Evolutionary conservation across 2,113 vertebrate genomes (phyloP).

Genomic region (Xiphias gladius): DNA sequence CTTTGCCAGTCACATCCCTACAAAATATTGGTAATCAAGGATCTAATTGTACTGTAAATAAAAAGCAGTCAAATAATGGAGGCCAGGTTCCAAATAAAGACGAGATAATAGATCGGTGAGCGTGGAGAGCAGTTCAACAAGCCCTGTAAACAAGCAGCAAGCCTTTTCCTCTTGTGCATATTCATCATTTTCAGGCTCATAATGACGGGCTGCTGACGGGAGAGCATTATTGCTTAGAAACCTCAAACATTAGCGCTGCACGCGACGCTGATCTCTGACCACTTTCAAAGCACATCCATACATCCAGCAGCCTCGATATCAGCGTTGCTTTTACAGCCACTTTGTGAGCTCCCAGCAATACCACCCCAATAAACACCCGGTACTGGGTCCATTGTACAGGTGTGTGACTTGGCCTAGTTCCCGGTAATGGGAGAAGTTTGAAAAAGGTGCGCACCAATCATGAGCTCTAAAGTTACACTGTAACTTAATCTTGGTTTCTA

Average conservation of each 20-base stretch:
- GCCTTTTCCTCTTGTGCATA: slow-evolving; percentile 29
- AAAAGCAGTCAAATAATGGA: slow-evolving; percentile 37
- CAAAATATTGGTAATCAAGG: slow-evolving; percentile 25
- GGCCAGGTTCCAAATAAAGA: slow-evolving; percentile 26
- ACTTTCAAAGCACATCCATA: slow-evolving; percentile 10
- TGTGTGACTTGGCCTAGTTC: slow-evolving; percentile 61
- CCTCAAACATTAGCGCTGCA: slow-evolving; percentile 6
- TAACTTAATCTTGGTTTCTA: slow-evolving; percentile 1
- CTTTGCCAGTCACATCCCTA: not conserved
- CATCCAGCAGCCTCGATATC: slow-evolving; percentile 11
- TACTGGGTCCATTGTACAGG: slow-evolving; percentile 15
- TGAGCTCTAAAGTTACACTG: not conserved
- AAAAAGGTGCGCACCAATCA: slow-evolving; percentile 17
- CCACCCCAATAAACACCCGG: slow-evolving; percentile 42
- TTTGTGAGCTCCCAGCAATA: slow-evolving; percentile 39
- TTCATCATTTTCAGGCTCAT: slow-evolving; percentile 25
- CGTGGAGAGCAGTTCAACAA: slow-evolving; percentile 9
- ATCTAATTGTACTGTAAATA: slow-evolving; percentile 38
- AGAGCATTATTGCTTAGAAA: slow-evolving; percentile 32
- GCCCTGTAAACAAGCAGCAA: slow-evolving; percentile 35
- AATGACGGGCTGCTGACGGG: not conserved
- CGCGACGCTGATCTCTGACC: slow-evolving; percentile 12
- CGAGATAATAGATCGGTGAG: slow-evolving; percentile 8
- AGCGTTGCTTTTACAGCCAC: slow-evolving; percentile 46
- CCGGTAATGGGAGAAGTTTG: slow-evolving; percentile 15